phyloP scores from a whole-genome alignment of 2,888 invertebrate species.

The Eupeodes luniger region DNA sequence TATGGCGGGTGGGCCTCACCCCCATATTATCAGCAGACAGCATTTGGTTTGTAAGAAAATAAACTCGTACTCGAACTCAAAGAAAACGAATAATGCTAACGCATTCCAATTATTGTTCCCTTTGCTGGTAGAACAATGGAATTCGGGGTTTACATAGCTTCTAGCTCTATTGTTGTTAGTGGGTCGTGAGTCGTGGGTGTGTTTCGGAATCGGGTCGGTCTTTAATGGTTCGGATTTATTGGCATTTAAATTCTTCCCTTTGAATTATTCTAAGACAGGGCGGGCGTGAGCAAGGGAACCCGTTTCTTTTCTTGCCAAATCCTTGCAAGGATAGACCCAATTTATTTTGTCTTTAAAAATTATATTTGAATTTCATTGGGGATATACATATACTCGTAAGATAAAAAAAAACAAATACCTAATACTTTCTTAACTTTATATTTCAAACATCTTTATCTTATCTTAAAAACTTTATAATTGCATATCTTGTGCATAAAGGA shows the following conservation, averaged over 20 bases:
- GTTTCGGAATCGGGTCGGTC: conserved; percentile 26
- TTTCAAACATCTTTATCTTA: neutral
- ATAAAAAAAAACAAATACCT: neutral
- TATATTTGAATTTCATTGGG: conserved; percentile 9
- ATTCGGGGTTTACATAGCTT: conserved; percentile 42
- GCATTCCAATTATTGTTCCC: conserved; percentile 64
- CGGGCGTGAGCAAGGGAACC: conserved; percentile 5
- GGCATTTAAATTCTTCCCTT: conserved; percentile 84
- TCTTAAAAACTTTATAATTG: neutral
- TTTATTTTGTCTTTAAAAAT: neutral
- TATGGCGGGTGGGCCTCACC: conserved; percentile 66
- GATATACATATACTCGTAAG: too few species aligned
- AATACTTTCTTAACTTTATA: rapidly evolving
- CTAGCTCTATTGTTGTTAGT: neutral
- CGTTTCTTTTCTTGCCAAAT: neutral
- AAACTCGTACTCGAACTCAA: neutral
- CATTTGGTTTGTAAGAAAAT: conserved; percentile 75
- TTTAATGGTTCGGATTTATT: conserved; percentile 79
- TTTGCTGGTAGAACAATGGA: conserved; percentile 73
- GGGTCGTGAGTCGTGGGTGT: conserved; percentile 6
- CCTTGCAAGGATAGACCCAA: neutral
- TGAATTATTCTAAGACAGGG: conserved; percentile 80
- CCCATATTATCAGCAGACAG: conserved; percentile 21
- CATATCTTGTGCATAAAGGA: neutral
- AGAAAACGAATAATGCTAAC: conserved; percentile 65